Evolutionary conservation across 2,888 invertebrate species (phyloP).

Genomic region (Patella ulyssiponensis): DNA sequence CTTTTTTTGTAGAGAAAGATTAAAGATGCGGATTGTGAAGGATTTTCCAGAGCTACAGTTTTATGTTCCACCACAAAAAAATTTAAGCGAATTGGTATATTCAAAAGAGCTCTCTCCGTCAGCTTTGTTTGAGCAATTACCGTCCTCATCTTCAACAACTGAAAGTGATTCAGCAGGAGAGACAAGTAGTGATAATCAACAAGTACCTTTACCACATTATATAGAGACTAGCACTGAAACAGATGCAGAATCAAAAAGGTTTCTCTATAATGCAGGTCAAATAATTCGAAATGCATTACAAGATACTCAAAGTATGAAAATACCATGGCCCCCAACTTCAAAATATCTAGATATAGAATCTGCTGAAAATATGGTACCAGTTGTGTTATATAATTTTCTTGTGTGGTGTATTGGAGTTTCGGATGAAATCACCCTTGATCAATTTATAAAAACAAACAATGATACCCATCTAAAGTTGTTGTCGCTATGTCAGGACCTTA

Average conservation of each 20-base stretch:
- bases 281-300: background rate
- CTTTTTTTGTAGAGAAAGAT: too few species aligned
- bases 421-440: background rate
- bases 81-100: background rate
- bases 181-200: too few species aligned
- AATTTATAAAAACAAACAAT: background rate
- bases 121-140: background rate
- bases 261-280: background rate
- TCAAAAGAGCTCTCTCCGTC: background rate
- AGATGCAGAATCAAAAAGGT: background rate
- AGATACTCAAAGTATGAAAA: background rate
- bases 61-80: background rate
- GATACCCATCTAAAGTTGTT: background rate
- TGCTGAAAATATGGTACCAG: background rate
- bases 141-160: background rate
- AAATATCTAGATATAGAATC: background rate
- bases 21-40: background rate
- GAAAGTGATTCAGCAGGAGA: too few species aligned
- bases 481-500: background rate
- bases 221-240: background rate
- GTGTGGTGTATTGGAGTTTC: background rate
- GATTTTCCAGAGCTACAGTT: slow-evolving; percentile 1
- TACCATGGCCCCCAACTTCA: background rate
- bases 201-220: too few species aligned
- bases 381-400: background rate